Percentiles rank a stretch among this genome's conserved stretches.
phyloP scores from a whole-genome alignment of 1,140 invertebrate species.

The Drusus annulatus region DNA sequence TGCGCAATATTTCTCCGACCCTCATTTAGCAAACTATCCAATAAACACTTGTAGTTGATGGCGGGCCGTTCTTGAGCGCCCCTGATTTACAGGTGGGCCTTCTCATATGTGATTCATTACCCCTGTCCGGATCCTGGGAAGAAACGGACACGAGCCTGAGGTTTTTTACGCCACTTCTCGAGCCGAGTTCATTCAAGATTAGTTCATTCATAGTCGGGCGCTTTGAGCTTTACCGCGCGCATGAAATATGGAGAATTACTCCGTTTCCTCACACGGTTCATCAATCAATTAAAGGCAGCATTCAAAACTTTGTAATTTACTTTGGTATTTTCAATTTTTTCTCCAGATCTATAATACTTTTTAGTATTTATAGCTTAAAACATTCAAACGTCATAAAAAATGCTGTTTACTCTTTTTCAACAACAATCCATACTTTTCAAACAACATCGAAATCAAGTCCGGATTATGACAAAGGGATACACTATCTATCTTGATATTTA shows the following conservation, averaged over 20 bases:
- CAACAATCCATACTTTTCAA: too few relatives aligned
- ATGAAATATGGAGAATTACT: constrained; percentile 24
- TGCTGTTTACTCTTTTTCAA: too few relatives aligned
- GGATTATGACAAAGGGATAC: too few relatives aligned
- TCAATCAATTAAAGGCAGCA: background rate
- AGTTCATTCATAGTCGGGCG: constrained; percentile 11
- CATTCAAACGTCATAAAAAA: too few relatives aligned
- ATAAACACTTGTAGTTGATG: constrained; percentile 58
- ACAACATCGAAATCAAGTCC: too few relatives aligned
- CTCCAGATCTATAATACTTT: too few relatives aligned
- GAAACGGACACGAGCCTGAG: constrained; percentile 9
- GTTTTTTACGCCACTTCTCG: constrained; percentile 34
- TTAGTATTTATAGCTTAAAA: too few relatives aligned
- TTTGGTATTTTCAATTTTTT: too few relatives aligned
- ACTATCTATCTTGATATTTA: too few relatives aligned
- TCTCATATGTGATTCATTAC: constrained; percentile 18
- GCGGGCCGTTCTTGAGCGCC: constrained; percentile 32
- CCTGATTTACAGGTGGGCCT: constrained; percentile 48
- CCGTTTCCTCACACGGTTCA: background rate
- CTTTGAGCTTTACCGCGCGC: constrained; percentile 21
- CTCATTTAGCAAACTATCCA: constrained; percentile 58
- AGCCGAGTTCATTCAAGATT: constrained; percentile 17
- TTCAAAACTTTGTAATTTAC: background rate
- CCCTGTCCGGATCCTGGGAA: background rate
- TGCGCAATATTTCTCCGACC: constrained; percentile 54